A percentile compares a stretch with the other conserved stretches of the same genome.
Conservation (phyloP, 1,140 invertebrate genomes). For the Araneus ventricosus region DNA sequence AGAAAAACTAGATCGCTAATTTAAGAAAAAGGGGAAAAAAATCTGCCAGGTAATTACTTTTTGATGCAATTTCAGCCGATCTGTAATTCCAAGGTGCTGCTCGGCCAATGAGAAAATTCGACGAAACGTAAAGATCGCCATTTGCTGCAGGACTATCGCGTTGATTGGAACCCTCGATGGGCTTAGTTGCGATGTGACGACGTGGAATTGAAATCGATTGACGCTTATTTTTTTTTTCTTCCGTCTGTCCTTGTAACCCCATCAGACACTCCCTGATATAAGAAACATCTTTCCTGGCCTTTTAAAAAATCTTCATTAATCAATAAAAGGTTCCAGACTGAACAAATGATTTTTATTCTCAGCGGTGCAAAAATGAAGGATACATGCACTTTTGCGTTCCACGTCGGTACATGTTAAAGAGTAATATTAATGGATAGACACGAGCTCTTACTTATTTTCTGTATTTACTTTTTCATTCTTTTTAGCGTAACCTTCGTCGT, state of each 20-base stretch:
- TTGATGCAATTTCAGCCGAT: constrained; percentile 64
- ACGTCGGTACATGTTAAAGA: too few species aligned
- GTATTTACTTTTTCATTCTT: too few species aligned
- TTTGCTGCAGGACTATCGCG: constrained; percentile 49
- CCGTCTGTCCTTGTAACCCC: too few species aligned
- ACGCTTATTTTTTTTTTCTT: background rate
- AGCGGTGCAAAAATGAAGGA: too few species aligned
- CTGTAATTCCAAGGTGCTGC: constrained; percentile 61
- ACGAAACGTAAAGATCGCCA: background rate
- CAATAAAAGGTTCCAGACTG: too few species aligned
- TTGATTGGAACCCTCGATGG: constrained; percentile 36
- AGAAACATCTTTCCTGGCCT: background rate
- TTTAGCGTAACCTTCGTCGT: too few species aligned
- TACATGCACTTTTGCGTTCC: too few species aligned
- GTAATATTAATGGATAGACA: too few species aligned
- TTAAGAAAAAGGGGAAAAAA: constrained; percentile 43
- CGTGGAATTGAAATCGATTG: constrained; percentile 55
- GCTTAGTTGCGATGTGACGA: constrained; percentile 44
- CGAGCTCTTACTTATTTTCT: too few species aligned
- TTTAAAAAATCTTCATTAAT: too few species aligned
- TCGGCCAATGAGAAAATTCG: constrained; percentile 31
- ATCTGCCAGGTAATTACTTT: constrained; percentile 66
- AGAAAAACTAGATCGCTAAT: constrained; percentile 44
- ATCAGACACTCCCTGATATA: background rate
- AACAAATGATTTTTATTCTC: too few species aligned